Evolutionary conservation across 2,888 invertebrate species (phyloP), one percentile per base, ranked within the genome.

Genomic region (Gymnoscelis rufifasciata): DNA sequence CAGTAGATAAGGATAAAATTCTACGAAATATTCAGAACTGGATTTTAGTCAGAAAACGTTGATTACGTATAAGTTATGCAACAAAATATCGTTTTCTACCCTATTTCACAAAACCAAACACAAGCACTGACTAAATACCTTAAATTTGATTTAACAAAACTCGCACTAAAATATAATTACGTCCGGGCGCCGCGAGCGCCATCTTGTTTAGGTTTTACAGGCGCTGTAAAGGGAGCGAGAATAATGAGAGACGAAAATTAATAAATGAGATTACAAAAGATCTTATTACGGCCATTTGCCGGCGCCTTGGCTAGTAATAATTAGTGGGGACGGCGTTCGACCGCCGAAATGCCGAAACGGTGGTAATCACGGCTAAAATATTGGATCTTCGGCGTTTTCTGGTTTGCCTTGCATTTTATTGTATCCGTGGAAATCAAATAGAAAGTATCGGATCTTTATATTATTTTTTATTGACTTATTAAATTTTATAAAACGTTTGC

Each of bases 241-340:
- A 65, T 69, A 64, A 69, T 65, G 67, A 60, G 75, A 78, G 60
- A 56, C 59, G 63, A 69, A 67, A 64, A 67, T 69, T 69, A 64
- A 69, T 66, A 68, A 69, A 70, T 64, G 59, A 61, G 58, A 65
- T 80, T 76, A 79, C 77, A 78, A 80, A 80, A 78, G 78, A 80
- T 78, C 77, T 78, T 78, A 79, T 79, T 78, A 76, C 76, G 65
- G 56, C 72, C 72, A 74, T 78, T 79, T 75, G 71, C 74, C 71
- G 72, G 65, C 67, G 72, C 66, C 67, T 67, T 67, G 57, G 57
- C 65, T 65, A 67, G 69, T 64, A 78, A 79, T 80, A 82, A 81
- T 82, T 78, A 78, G 74, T 67, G 63, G 45, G 50, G 69, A 72
- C 70, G 47, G 43, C 48, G 38, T 39, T 42, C 47, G 35, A 35